phyloP scores from a whole-genome alignment of 2,888 invertebrate genomes.

The Hirtodrosophila alboralis region DNA sequence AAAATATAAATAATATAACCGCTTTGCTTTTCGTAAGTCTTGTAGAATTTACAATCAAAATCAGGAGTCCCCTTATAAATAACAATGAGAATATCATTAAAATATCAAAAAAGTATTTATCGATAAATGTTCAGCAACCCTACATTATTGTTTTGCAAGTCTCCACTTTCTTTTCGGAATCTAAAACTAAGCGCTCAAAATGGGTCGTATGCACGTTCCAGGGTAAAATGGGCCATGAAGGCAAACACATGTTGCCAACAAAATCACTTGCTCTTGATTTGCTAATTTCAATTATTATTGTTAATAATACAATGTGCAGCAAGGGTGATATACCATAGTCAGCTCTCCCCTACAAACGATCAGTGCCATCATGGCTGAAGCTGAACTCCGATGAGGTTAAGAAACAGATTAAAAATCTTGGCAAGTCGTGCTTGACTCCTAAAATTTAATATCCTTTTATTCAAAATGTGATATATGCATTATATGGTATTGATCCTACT shows the following conservation, averaged over 20 bases:
- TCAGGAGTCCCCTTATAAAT: too few relatives aligned
- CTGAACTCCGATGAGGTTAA: conserved; percentile 98
- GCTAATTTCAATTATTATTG: too few relatives aligned
- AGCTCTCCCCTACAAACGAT: conserved; percentile 98
- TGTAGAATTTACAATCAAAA: too few relatives aligned
- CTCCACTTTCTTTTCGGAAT: conserved; percentile 83
- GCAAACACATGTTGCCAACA: conserved; percentile 57
- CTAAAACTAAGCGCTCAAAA: conserved; percentile 87
- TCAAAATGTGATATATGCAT: conserved; percentile 48
- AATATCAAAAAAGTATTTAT: background rate
- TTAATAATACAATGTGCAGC: too few relatives aligned
- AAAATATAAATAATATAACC: too few relatives aligned
- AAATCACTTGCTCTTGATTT: too few relatives aligned
- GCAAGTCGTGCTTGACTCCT: conserved; percentile 99
- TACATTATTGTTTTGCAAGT: conserved; percentile 27
- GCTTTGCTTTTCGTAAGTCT: too few relatives aligned
- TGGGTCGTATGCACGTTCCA: conserved; percentile 99
- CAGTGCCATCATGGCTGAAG: conserved; percentile 99
- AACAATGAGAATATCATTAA: too few relatives aligned
- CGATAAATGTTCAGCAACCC: conserved; percentile 19
- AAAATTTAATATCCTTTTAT: conserved; percentile 88
- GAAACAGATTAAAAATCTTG: conserved; percentile 98
- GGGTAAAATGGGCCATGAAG: conserved; percentile 87
- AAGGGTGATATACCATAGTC: conserved; percentile 99
- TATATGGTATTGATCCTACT: too few relatives aligned